Evolutionary conservation across 2,888 invertebrate genomes (phyloP).

Genomic region (Eucera pruinosa): DNA sequence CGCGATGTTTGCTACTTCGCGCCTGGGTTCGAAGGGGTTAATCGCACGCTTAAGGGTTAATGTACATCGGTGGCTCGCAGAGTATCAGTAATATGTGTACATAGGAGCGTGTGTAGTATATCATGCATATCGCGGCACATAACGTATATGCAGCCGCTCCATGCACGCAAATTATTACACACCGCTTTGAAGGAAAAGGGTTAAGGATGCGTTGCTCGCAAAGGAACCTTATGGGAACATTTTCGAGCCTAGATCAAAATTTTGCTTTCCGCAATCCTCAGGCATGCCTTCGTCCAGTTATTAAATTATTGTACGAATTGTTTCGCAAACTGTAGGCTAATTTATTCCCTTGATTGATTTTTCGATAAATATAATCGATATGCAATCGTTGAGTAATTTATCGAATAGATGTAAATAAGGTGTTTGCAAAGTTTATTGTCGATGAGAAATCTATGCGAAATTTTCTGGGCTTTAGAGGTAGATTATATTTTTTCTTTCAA

Average conservation of each 20-base stretch:
- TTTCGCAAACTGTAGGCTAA: neutral
- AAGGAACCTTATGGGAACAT: slow-evolving; percentile 48
- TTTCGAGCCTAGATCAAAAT: slow-evolving; percentile 5
- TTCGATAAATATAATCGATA: too few relatives aligned
- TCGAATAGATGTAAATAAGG: too few relatives aligned
- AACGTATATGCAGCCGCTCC: slow-evolving; percentile 41
- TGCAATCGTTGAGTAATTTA: too few relatives aligned
- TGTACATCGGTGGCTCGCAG: slow-evolving; percentile 14
- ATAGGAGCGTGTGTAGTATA: slow-evolving; percentile 16
- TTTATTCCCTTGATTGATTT: neutral
- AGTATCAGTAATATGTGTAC: slow-evolving; percentile 35
- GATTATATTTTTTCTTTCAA: too few relatives aligned
- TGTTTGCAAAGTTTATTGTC: too few relatives aligned
- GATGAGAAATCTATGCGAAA: too few relatives aligned
- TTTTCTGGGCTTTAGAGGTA: too few relatives aligned
- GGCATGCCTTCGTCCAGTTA: neutral
- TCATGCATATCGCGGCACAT: slow-evolving; percentile 24
- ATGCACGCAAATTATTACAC: slow-evolving; percentile 62
- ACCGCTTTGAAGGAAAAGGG: slow-evolving; percentile 42
- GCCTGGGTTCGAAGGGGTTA: slow-evolving; percentile 38
- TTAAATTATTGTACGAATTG: too few relatives aligned
- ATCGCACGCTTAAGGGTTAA: slow-evolving; percentile 46
- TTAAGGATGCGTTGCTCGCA: slow-evolving; percentile 35
- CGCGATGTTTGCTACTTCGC: neutral
- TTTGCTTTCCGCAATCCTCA: neutral